Conservation (phyloP, 2,113 vertebrate species). For the Macrotus californicus region DNA sequence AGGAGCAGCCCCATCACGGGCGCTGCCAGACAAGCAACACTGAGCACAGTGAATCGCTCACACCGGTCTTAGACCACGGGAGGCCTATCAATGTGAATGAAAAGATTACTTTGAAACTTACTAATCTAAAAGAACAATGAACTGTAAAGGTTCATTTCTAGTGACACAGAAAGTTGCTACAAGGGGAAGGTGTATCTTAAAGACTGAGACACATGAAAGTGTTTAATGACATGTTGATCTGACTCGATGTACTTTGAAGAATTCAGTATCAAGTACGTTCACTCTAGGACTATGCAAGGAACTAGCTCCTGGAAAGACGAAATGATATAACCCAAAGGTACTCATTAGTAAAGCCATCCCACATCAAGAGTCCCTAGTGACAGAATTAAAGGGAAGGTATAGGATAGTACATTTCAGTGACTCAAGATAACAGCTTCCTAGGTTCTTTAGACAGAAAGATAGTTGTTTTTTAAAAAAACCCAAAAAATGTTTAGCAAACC, state of each 20-base stretch:
- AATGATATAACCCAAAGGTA: neutral
- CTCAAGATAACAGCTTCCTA: neutral
- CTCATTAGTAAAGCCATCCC: conserved; percentile 1
- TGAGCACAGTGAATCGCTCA: neutral
- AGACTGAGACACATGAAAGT: neutral
- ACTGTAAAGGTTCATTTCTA: neutral
- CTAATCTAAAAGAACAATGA: conserved; percentile 24
- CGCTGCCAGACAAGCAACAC: neutral
- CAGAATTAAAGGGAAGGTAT: neutral
- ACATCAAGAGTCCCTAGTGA: neutral
- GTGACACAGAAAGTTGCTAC: neutral
- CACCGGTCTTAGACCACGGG: neutral
- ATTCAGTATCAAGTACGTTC: neutral
- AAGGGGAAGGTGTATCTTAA: neutral
- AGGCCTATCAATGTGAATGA: neutral
- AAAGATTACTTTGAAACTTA: conserved; percentile 5
- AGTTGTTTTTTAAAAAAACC: neutral
- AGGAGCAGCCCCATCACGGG: neutral
- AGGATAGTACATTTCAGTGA: conserved; percentile 1
- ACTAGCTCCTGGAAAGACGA: conserved; percentile 5
- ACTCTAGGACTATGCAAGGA: neutral
- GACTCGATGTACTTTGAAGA: neutral
- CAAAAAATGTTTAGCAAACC: neutral
- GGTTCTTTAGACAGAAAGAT: conserved; percentile 8
- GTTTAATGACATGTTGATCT: neutral